Conservation (phyloP, 2,797 vertebrate genomes). For the Xiphorhynchus erythropygius region DNA sequence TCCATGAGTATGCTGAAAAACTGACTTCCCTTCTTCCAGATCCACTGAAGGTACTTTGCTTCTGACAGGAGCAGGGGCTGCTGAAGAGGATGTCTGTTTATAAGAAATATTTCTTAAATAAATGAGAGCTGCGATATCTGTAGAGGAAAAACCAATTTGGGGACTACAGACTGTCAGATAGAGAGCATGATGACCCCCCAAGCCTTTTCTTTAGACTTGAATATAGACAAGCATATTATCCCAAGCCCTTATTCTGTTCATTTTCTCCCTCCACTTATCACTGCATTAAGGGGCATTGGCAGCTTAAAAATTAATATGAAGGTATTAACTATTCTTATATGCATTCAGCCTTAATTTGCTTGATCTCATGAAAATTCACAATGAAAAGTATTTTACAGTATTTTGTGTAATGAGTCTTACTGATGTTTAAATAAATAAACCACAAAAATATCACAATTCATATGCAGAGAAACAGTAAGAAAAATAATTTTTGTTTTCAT, state of each 20-base stretch:
- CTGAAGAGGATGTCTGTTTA: neutral
- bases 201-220: neutral
- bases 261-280: neutral
- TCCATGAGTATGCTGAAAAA: slow-evolving; percentile 90
- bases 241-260: neutral
- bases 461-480: neutral
- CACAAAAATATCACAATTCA: neutral
- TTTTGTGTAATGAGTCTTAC: neutral
- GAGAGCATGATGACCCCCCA: neutral
- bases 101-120: neutral
- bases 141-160: neutral
- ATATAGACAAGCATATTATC: neutral
- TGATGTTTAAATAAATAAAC: neutral
- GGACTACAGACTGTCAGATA: neutral
- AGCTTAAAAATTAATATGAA: neutral
- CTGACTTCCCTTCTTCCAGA: slow-evolving; percentile 85
- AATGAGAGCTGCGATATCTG: neutral
- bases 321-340: neutral
- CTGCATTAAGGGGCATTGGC: neutral
- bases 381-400: neutral
- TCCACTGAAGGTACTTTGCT: slow-evolving; percentile 87
- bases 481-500: neutral
- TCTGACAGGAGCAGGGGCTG: neutral
- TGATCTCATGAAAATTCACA: neutral
- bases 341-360: neutral